phyloP scores from a whole-genome alignment of 2,888 invertebrate species.

The Hemistola chrysoprasaria region DNA sequence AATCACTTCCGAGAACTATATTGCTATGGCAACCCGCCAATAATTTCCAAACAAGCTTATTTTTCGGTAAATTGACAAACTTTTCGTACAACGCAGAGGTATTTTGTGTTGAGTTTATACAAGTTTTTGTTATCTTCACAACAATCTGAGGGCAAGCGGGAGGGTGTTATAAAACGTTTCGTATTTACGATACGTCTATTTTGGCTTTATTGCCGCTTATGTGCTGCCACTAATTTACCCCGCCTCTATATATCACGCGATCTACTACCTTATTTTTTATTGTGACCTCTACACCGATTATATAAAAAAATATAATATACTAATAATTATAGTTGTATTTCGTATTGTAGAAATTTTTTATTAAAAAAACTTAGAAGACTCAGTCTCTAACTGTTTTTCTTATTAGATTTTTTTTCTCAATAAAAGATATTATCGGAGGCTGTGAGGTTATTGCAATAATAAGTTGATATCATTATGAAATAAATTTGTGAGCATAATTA shows the following conservation, averaged over 20 bases:
- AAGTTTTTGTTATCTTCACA: constrained; percentile 50
- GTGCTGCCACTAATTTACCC: constrained; percentile 47
- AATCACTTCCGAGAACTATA: constrained; percentile 18
- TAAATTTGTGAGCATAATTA: too few species aligned
- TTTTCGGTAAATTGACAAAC: constrained; percentile 33
- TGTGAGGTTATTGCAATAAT: too few species aligned
- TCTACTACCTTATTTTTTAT: constrained; percentile 25
- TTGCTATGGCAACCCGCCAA: constrained; percentile 28
- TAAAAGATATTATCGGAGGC: too few species aligned
- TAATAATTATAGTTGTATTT: too few species aligned
- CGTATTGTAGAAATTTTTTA: too few species aligned
- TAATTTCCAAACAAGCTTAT: constrained; percentile 30
- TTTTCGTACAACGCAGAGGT: constrained; percentile 30
- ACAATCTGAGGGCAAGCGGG: constrained; percentile 42
- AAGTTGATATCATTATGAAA: too few species aligned
- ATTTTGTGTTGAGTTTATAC: constrained; percentile 32
- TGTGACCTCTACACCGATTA: constrained; percentile 34
- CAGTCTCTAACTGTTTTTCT: too few species aligned
- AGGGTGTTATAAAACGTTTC: constrained; percentile 55
- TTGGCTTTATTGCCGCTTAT: constrained; percentile 53
- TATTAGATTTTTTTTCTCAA: too few species aligned
- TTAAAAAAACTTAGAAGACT: too few species aligned
- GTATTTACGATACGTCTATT: constrained; percentile 60
- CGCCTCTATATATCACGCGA: constrained; percentile 47
- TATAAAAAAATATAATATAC: constrained; percentile 32